Evolutionary conservation across 2,888 invertebrate species (phyloP).

Genomic region (Nomada flava): DNA sequence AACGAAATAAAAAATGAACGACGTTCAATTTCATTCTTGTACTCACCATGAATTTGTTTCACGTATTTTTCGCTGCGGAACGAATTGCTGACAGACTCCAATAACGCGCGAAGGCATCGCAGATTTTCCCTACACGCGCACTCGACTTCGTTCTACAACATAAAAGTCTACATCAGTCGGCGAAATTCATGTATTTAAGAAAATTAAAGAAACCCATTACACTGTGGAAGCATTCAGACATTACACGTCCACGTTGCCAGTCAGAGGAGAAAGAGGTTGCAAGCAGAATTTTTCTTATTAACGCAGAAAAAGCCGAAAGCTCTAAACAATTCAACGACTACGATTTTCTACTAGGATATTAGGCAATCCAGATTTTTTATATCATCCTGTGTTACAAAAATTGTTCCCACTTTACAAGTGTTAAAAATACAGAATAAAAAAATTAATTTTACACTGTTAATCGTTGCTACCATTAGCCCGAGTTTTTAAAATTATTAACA

Average conservation of each 20-base stretch:
- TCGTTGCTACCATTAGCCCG: too few relatives aligned
- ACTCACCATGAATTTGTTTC: constrained; percentile 83
- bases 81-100: constrained; percentile 85
- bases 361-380: too few relatives aligned
- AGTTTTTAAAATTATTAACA: too few relatives aligned
- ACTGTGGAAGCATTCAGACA: neutral
- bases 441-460: too few relatives aligned
- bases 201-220: neutral
- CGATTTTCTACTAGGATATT: too few relatives aligned
- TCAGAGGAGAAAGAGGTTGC: neutral
- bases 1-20: constrained; percentile 66
- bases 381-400: too few relatives aligned
- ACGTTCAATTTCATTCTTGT: constrained; percentile 68
- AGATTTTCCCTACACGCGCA: constrained; percentile 95
- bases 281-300: too few relatives aligned
- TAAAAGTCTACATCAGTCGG: constrained; percentile 42
- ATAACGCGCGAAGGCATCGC: constrained; percentile 90
- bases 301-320: too few relatives aligned
- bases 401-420: too few relatives aligned
- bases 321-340: too few relatives aligned
- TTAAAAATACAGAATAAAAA: too few relatives aligned
- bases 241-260: neutral
- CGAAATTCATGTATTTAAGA: neutral
- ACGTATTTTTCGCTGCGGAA: constrained; percentile 79
- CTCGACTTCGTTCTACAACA: constrained; percentile 92